Evolutionary conservation across 2,888 invertebrate genomes (phyloP).

Genomic region (Nomada lathburiana): DNA sequence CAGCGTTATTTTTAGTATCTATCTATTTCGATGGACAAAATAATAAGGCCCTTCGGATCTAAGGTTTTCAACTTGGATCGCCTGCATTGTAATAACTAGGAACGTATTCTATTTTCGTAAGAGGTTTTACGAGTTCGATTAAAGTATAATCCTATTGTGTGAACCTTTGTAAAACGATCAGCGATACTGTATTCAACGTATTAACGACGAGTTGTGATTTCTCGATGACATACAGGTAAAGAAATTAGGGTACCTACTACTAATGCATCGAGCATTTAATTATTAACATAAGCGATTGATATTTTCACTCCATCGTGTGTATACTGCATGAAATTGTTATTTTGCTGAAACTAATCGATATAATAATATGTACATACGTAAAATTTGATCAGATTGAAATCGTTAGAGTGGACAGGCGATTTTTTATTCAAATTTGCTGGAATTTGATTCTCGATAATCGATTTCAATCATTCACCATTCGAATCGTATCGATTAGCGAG

Average conservation of each 20-base stretch:
- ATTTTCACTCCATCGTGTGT: neutral
- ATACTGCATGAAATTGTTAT: conserved; percentile 3
- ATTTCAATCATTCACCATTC: neutral
- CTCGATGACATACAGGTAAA: neutral
- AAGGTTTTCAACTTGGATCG: neutral
- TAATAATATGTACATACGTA: too few relatives aligned
- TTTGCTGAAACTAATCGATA: conserved; percentile 22
- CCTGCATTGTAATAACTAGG: neutral
- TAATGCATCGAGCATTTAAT: conserved; percentile 8
- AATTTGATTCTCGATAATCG: conserved; percentile 5
- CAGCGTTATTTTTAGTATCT: neutral
- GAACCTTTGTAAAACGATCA: neutral
- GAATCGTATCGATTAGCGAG: neutral
- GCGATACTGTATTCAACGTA: neutral
- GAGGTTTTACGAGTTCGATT: conserved; percentile 3
- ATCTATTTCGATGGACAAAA: neutral
- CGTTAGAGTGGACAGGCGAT: neutral
- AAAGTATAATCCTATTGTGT: neutral
- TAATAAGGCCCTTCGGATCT: neutral
- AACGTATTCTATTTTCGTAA: conserved; percentile 41
- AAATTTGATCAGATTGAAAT: conserved; percentile 10
- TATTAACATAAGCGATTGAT: neutral
- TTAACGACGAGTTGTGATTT: neutral
- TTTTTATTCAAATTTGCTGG: neutral
- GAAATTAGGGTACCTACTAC: too few relatives aligned